A percentile compares a stretch with the other conserved stretches of the same genome.
These are phyloP conservation scores for Muscidifurax raptorellus DNA, from an alignment of 1,140 invertebrate species.

Conservation along the genomic window DNA sequence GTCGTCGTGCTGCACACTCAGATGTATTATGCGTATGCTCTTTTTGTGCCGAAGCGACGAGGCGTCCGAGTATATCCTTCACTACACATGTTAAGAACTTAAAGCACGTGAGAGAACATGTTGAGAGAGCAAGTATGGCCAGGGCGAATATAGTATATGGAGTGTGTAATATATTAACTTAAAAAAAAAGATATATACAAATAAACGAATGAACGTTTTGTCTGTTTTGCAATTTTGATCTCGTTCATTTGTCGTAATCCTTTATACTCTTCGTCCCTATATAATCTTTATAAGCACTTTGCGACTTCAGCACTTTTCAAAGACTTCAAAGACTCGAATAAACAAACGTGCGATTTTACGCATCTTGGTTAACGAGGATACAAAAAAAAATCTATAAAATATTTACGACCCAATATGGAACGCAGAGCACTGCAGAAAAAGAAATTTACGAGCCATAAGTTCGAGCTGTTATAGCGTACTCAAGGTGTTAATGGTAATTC, in stretches of 20 bases:
- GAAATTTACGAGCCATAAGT: too few relatives aligned
- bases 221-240: conserved; percentile 66
- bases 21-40: background rate
- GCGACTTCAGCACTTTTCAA: too few relatives aligned
- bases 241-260: conserved; percentile 42
- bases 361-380: too few relatives aligned
- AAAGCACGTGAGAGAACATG: conserved; percentile 18
- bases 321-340: too few relatives aligned
- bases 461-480: too few relatives aligned
- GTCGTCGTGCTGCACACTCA: background rate
- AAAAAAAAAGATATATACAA: conserved; percentile 54
- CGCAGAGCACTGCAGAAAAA: too few relatives aligned
- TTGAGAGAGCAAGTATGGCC: background rate
- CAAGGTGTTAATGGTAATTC: too few relatives aligned
- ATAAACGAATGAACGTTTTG: conserved; percentile 61
- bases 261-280: background rate
- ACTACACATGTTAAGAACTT: conserved; percentile 48
- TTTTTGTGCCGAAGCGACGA: background rate
- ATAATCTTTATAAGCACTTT: too few relatives aligned
- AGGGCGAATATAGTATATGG: background rate
- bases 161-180: conserved; percentile 56
- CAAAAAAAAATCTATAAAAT: too few relatives aligned
- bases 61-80: conserved; percentile 29
- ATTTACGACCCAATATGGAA: too few relatives aligned
- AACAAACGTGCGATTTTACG: too few relatives aligned